Evolutionary conservation across 2,797 vertebrate species (phyloP), one percentile per base, ranked within the genome.

Genomic region (Phyllotis vaccarum): DNA sequence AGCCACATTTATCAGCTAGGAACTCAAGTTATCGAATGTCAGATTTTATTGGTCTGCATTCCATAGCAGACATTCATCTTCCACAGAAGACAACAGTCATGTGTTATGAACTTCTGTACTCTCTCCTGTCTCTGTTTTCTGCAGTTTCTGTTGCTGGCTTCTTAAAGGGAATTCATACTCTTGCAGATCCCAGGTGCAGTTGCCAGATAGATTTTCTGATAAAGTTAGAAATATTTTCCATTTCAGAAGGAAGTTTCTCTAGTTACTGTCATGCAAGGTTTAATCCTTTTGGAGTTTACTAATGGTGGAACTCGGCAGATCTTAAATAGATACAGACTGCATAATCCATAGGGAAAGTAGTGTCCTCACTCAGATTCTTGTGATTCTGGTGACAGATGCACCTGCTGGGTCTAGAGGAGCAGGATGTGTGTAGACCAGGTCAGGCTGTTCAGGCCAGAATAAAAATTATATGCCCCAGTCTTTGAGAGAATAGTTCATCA

Each of bases 11-110:
- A 93, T 91, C 60, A 94, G 27, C 66, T 24, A 37, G 85, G 76
- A 96, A 95, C 46, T 91, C 60, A 82, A 40, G 58, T 76, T n/a
- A 78, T 72, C 54, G 81, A 68, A 82, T 87, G n/a, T 97, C 29
- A 83, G 81, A 82, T 92, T 95, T 89, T 92, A 86, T 62, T 93
- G 43, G 70, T 94, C 17, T 68, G 21, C 5, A 66, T 97, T 92
- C 52, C 56, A 60, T 40, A 66, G 60, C 60, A 92, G 85, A 82
- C 64, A 78, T 78, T 89, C 76, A 64, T 78, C 62, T 74, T 92
- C 7, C 37, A 85, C n/a, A 83, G 8, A n/a, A 29, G n/a, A 58
- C 46, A 78, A 12, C 60, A 58, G 29, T 14, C 16, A 52, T 92
- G 54, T 29, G 49, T 66, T 83, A 74, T 58, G 62, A 60, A 62